Evolutionary conservation across 2,888 invertebrate species (phyloP), one percentile per base, ranked within the genome.

Genomic region (Caenorhabditis afra): DNA sequence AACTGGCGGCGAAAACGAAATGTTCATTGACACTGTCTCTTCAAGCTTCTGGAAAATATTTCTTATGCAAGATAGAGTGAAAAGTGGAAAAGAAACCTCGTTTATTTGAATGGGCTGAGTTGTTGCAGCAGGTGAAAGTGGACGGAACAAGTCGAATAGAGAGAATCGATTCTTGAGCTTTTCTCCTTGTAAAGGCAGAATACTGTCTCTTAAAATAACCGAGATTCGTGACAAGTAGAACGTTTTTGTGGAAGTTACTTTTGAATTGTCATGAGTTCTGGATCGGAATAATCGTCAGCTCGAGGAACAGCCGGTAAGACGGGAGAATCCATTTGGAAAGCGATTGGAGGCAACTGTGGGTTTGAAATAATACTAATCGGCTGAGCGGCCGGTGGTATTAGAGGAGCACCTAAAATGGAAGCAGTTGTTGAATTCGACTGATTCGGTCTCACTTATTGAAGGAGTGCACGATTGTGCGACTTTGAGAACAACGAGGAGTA

Each of bases 1-100:
- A 12, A 85, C 78, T 3, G 86, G 86, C 10, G 86, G 86, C 1
- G 86, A 85, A 11, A 75, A 58, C 0, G 58, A 61, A 8, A 77
- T 64, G 12, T 70, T 77, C 23, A 81, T 29, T 11, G 39, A 37
- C 0, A 77, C 47, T 7, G 18, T 18, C 3, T 65, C 62, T 4
- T 45, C 44, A 1, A 49, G 29, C 59, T 78, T 78, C 78, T 78
- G 49, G 49, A 59, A 52, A 35, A 1, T 10, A n/a, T n/a, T n/a
- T n/a, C n/a, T n/a, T n/a, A n/a, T n/a, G n/a, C n/a, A n/a, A n/a
- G n/a, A n/a, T 16, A 18, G 16, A 29, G 1, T 50, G 11, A 11
- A 37, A 20, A 20, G 7, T 4, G 2, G 16, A 45, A 65, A 14
- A 37, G 16, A n/a, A 10, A 74, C 74, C 39, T 65, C 66, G 16